Base-by-base conservation (phyloP, 2,113 vertebrate genomes). In the Myiopsitta monachus region DNA sequence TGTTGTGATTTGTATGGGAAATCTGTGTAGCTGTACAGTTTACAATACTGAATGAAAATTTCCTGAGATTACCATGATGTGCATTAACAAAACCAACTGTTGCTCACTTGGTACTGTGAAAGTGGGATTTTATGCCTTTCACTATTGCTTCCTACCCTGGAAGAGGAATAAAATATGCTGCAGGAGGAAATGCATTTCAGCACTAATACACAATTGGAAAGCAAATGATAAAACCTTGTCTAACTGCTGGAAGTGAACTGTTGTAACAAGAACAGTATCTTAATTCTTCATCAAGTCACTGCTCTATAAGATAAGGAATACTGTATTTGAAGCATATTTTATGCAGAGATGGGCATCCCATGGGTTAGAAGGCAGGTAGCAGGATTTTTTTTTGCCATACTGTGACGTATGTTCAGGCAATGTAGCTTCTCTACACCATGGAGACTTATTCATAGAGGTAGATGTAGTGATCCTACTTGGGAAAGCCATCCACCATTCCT, bases 401-500 rank as follows among this genome's bases (percentile, higher is more conserved):
- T 44, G 0, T 54, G 66, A 31, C 0, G 0, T 30, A 17, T 1
- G 1, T 39, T 79, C 51, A 57, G 47, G 11, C 17, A 88, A 41
- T 23, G 4, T 2, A 9, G 21, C 55, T n/a, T 59, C 36, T 38
- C 49, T 55, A 51, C 1, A 14, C 33, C 5, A 3, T 8, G 8
- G 44, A 79, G 17, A 26, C 33, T 8, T 38, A 44, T 41, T 88
- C 33, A 19, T 1, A 88, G 43, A 33, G 47, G 30, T 30, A 68
- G 31, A 22, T 24, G 3, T 23, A 66, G 39, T 19, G 26, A 52
- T 75, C 24, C 43, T 62, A 10, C 12, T 18, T 66, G 4, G 22
- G 75, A 51, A 83, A 87, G 8, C 18, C 28, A 4, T 79, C 13
- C 24, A 36, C 14, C 9, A 3, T 30, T 39, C 11, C 24, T 39